phyloP scores from a whole-genome alignment of 2,797 vertebrate genomes.

The Glyptemys insculpta region DNA sequence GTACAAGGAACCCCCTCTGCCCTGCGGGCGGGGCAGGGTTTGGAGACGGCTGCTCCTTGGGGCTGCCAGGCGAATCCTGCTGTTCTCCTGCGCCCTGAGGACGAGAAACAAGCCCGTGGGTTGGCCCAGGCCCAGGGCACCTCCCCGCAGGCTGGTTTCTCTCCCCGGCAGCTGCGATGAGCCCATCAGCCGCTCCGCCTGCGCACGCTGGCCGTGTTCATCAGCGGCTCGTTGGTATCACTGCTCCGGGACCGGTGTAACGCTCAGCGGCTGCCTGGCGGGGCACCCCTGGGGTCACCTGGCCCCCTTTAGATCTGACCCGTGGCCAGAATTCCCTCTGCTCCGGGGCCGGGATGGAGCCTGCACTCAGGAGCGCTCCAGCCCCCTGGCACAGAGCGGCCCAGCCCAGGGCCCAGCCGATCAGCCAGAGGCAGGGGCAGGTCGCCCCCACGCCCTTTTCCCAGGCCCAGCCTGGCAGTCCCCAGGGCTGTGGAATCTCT shows the following conservation, averaged over 20 bases:
- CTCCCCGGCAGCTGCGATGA: background rate
- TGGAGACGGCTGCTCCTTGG: background rate
- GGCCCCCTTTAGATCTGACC: no score
- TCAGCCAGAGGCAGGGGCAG: accelerated
- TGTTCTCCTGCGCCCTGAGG: background rate
- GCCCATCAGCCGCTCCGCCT: background rate
- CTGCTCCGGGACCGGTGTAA: no score
- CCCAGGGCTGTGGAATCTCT: background rate
- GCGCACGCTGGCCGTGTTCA: background rate
- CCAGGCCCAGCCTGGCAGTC: background rate
- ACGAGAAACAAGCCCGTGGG: background rate
- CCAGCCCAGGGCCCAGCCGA: background rate
- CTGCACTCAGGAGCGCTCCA: accelerated
- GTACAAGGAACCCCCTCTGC: no score
- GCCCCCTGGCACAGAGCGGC: accelerated
- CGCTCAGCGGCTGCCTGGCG: no score
- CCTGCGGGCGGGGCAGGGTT: no score
- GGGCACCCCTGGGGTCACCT: no score
- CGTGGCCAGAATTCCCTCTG: background rate
- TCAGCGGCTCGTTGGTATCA: no score
- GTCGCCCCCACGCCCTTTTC: no score
- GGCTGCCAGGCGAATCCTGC: background rate
- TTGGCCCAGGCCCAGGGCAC: background rate
- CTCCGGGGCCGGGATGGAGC: background rate
- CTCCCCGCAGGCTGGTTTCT: no score